Conservation (phyloP, 2,888 invertebrate genomes). For the Lutraria lutraria region DNA sequence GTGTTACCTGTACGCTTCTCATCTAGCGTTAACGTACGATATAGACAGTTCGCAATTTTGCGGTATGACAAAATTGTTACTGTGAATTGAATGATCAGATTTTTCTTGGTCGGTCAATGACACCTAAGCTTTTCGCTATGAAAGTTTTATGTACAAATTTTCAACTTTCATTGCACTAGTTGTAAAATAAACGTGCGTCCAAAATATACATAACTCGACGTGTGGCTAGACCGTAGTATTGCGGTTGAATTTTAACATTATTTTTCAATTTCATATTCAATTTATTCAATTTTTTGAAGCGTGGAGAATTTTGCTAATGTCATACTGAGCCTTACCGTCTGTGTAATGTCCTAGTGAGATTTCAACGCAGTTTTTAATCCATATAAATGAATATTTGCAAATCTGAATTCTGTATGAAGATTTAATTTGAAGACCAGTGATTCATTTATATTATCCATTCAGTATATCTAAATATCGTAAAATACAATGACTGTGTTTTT, state of each 20-base stretch:
- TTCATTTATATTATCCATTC: background rate
- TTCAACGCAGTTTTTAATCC: background rate
- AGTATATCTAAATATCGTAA: background rate
- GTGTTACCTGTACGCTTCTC: conserved; percentile 31
- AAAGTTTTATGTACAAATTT: conserved; percentile 11
- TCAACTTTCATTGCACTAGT: conserved; percentile 31
- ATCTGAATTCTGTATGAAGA: background rate
- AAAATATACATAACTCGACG: background rate
- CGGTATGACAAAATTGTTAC: conserved; percentile 19
- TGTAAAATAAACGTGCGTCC: conserved; percentile 21
- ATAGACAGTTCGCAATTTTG: conserved; percentile 12
- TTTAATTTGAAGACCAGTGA: background rate
- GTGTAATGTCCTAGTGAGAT: conserved; percentile 17
- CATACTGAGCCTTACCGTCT: conserved; percentile 31
- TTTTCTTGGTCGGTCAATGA: background rate
- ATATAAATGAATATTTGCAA: conserved; percentile 14
- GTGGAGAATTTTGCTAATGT: conserved; percentile 29
- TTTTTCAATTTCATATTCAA: conserved; percentile 9
- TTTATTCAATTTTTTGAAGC: conserved; percentile 32
- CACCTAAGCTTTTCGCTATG: conserved; percentile 27
- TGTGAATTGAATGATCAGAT: background rate
- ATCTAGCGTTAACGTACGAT: background rate
- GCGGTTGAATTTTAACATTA: background rate
- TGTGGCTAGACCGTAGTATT: background rate
- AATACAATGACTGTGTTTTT: background rate